Percentiles rank a stretch among this genome's conserved stretches.
These are phyloP conservation scores for Plebejus anna DNA, from an alignment of 2,888 invertebrate species.

Conservation along the genomic window DNA sequence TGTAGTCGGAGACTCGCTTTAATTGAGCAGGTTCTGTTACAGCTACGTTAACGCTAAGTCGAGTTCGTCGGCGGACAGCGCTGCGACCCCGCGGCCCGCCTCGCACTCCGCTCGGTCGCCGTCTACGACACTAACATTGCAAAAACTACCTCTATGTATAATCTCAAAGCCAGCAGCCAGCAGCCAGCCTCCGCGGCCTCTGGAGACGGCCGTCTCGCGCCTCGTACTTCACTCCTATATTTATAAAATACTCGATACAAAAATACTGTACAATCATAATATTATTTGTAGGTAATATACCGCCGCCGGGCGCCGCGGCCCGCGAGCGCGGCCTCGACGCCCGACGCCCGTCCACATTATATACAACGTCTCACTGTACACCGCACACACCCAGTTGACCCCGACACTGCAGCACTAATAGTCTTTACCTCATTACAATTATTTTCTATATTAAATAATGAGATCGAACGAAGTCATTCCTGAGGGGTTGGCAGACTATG, in stretches of 20 bases:
- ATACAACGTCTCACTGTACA: constrained; percentile 72
- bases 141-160: constrained; percentile 65
- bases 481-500: constrained; percentile 64
- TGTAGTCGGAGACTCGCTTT: constrained; percentile 59
- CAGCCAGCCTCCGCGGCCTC: constrained; percentile 30
- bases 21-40: constrained; percentile 74
- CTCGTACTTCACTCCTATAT: constrained; percentile 39
- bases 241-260: constrained; percentile 76
- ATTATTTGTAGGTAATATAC: constrained; percentile 73
- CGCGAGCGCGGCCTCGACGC: constrained; percentile 43
- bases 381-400: constrained; percentile 79
- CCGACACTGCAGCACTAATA: constrained; percentile 61
- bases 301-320: constrained; percentile 57
- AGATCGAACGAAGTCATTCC: constrained; percentile 76
- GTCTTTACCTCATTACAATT: constrained; percentile 77
- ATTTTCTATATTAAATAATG: constrained; percentile 79
- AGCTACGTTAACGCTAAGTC: constrained; percentile 69
- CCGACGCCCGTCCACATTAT: constrained; percentile 64
- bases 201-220: constrained; percentile 31
- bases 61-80: constrained; percentile 71
- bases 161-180: constrained; percentile 59
- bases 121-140: constrained; percentile 73
- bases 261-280: constrained; percentile 79
- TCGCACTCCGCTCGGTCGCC: constrained; percentile 64
- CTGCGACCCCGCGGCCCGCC: constrained; percentile 54